phyloP scores from a whole-genome alignment of 2,888 invertebrate species.

The Chloroclysta siterata region DNA sequence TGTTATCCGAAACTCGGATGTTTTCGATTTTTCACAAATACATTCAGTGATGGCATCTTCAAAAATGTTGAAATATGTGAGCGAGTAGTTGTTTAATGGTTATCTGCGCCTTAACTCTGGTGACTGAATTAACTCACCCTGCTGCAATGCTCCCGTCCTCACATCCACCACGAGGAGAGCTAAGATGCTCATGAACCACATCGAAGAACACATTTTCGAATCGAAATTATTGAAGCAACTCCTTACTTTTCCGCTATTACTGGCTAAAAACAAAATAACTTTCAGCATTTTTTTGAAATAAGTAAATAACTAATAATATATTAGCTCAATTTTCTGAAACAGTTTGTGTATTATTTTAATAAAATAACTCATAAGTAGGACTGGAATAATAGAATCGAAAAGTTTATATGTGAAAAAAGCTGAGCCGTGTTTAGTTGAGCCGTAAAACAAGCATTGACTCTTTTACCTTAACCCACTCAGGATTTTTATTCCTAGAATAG shows the following conservation, averaged over 20 bases:
- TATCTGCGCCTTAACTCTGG: neutral
- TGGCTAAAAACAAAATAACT: neutral
- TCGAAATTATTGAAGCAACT: constrained; percentile 6
- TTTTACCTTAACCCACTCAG: neutral
- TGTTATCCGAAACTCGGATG: too few species aligned
- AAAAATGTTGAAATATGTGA: too few species aligned
- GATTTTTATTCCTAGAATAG: constrained; percentile 1
- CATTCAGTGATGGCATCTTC: too few species aligned
- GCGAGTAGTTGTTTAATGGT: too few species aligned
- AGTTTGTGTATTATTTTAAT: too few species aligned
- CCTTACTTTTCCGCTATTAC: neutral
- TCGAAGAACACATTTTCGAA: constrained; percentile 56
- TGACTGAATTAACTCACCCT: constrained; percentile 53
- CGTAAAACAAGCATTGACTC: neutral
- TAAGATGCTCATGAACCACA: constrained; percentile 65
- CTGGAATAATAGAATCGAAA: too few species aligned
- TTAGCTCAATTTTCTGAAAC: too few species aligned
- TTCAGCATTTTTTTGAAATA: neutral
- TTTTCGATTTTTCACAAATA: too few species aligned
- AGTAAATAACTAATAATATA: too few species aligned
- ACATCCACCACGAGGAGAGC: constrained; percentile 64
- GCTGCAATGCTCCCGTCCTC: constrained; percentile 62
- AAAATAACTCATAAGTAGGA: too few species aligned
- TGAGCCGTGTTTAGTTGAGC: too few species aligned
- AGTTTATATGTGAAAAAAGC: too few species aligned